Evolutionary conservation across 2,797 vertebrate genomes (phyloP).

Genomic region (Rhodeus uyekii): DNA sequence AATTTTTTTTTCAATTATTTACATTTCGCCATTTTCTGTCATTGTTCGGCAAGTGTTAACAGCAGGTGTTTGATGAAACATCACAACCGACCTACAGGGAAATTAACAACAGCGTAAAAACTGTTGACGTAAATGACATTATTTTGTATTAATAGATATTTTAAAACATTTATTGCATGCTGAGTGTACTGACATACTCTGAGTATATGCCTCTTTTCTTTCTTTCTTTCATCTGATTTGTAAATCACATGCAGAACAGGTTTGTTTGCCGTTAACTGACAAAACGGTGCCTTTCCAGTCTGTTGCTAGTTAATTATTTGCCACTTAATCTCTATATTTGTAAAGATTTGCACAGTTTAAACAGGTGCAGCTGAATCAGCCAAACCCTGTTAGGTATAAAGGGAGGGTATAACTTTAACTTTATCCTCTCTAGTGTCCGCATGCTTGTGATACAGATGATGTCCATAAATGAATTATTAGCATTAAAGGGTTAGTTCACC

Average conservation of each 20-base stretch:
- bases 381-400: neutral
- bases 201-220: too few relatives aligned
- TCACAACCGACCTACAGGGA: too few relatives aligned
- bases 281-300: neutral
- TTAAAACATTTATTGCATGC: too few relatives aligned
- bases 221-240: too few relatives aligned
- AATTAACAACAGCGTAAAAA: neutral
- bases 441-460: neutral
- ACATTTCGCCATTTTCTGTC: neutral
- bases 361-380: neutral
- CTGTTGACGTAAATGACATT: neutral
- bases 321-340: neutral
- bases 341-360: neutral
- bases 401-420: too few relatives aligned
- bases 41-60: too few relatives aligned
- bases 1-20: too few relatives aligned
- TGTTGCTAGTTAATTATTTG: neutral
- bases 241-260: neutral
- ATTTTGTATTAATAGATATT: too few relatives aligned
- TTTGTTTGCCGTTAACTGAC: neutral
- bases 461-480: neutral
- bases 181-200: too few relatives aligned
- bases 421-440: too few relatives aligned
- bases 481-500: too few relatives aligned
- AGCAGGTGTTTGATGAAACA: neutral